Percentiles rank a stretch among this genome's conserved stretches.
phyloP scores from a whole-genome alignment of 1,140 invertebrate species.

The Papilio polyxenes region DNA sequence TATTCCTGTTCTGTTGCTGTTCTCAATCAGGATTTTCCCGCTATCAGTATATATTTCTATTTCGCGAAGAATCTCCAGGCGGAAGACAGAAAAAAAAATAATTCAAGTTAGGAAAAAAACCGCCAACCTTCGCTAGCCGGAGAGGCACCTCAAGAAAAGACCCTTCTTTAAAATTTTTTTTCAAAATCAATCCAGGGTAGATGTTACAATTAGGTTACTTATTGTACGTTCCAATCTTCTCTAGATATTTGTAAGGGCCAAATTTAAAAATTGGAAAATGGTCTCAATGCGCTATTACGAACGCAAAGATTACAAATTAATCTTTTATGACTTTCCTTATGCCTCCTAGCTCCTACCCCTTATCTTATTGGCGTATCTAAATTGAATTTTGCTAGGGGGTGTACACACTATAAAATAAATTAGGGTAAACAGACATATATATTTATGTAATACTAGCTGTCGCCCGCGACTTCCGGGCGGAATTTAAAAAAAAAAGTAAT shows the following conservation, averaged over 20 bases:
- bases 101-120: too few relatives aligned
- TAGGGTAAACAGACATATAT: conserved; percentile 8
- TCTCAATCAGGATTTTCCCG: too few relatives aligned
- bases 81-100: too few relatives aligned
- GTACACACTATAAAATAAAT: conserved; percentile 65
- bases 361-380: conserved; percentile 71
- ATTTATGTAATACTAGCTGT: neutral
- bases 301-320: conserved; percentile 17
- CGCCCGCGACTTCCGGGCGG: too few relatives aligned
- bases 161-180: too few relatives aligned
- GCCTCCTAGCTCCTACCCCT: conserved; percentile 35
- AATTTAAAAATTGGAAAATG: neutral
- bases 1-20: too few relatives aligned
- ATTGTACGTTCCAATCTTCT: neutral
- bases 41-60: too few relatives aligned
- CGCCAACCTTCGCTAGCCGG: too few relatives aligned
- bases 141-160: too few relatives aligned
- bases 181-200: neutral
- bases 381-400: conserved; percentile 69
- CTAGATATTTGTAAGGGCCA: neutral
- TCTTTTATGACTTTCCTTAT: conserved; percentile 26
- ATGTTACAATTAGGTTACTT: too few relatives aligned
- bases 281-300: neutral
- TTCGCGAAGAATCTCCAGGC: too few relatives aligned
- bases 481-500: too few relatives aligned